Base-by-base conservation (phyloP, 2,797 vertebrate genomes). In the Chloroceryle amazona region DNA sequence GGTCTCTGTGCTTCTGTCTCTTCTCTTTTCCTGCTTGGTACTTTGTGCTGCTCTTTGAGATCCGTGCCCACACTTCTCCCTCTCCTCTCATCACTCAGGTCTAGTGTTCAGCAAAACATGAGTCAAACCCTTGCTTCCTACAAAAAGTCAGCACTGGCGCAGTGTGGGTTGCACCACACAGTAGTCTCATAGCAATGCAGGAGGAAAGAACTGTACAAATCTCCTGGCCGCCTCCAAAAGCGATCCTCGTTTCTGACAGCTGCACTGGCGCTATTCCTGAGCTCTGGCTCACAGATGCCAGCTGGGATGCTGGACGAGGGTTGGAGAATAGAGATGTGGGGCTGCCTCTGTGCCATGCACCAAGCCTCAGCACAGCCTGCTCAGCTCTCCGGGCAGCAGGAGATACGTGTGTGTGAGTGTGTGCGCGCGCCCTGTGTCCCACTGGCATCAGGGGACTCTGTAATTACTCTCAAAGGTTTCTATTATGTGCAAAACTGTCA, bases 401-500 rank as follows among this genome's bases (percentile, higher is more conserved):
- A 70, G 44, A 35, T 14, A 18, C 1, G 0, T 10, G 39, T 44
- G 35, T 20, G 20, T 39, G 11, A 16, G 0, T 10, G 39, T 44
- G 35, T 20, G 20, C 28, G 11, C 6, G 1, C 16, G 8, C 31
- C 10, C 10, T 1, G 0, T 51, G 46, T 55, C 81, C 76, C 62
- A 37, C 44, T 8, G 72, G 54, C 66, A 71, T 33, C 83, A 29
- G 70, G 78, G 31, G 49, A 47, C 66, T 81, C 94, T 86, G 61
- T 35, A 93, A 95, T 95, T 90, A 37, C 61, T 57, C 80, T 63
- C 63, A 66, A 57, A 96, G 87, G 83, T 92, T 96, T 91, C 75
- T 82, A 17, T 78, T 82, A 85, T 66, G 80, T 67, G 60, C 71
- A 93, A 78, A 94, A 76, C 68, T 57, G 70, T 79, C 92, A 92